Evolutionary conservation across 2,113 vertebrate genomes (phyloP), one percentile per base, ranked within the genome.

Genomic region (Macaca nemestrina): DNA sequence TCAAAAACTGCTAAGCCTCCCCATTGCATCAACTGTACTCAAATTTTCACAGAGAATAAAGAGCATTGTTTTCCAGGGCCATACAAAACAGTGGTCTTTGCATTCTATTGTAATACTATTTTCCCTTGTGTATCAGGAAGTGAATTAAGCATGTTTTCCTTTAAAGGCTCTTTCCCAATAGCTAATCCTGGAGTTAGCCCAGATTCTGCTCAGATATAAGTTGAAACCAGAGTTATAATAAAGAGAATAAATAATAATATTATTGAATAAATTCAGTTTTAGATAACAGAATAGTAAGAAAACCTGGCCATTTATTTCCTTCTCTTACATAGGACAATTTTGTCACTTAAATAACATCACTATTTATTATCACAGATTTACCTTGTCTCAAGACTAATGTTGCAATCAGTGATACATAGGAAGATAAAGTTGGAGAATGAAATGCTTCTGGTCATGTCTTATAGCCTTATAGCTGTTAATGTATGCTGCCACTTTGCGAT

Each of bases 171-270:
- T 92, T 82, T 55, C 43, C 40, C 72, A 88, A 70, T 40, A 78
- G 12, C n/a, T 73, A 88, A 87, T 88, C 67, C 75, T 94, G 40
- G 11, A 27, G 86, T 86, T 76, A 93, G 1, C 50, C n/a, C 18
- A 67, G 67, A 35, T 13, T 72, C 35, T 93, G n/a, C 43, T 89
- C 70, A 87, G 8, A 52, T 81, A 2, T 40, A 85, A 73, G 20
- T 78, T 91, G n/a, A 91, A 97, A 87, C 83, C 8, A 94, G 45
- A 92, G 50, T 88, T 79, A 88, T 3, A 55, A n/a, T 52, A 95
- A 81, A 75, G 6, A 79, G 43, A 61, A 30, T 6, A 13, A 30
- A 27, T 73, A 82, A 87, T 86, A 76, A 73, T 14, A 64, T 75
- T 52, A 72, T 50, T 25, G 8, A 90, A 91, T 35, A 81, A 78